Evolutionary conservation across 2,888 invertebrate genomes (phyloP).

Genomic region (Microplitis deprimator): DNA sequence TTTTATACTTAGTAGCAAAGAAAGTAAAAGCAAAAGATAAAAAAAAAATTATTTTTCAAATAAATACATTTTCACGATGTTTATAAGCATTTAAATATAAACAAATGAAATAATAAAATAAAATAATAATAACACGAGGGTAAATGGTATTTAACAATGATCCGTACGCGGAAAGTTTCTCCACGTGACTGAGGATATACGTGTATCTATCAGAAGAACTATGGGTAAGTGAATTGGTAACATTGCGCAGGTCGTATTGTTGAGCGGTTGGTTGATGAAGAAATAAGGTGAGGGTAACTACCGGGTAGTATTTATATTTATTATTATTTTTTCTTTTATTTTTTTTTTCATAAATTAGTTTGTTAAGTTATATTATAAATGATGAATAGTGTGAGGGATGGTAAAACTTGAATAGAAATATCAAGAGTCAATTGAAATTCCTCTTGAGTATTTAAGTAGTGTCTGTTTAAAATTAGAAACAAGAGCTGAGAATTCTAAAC

Average conservation of each 20-base stretch:
- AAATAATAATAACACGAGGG: not conserved
- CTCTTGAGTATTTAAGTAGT: not conserved
- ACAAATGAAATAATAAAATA: conserved; percentile 23
- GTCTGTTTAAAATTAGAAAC: not conserved
- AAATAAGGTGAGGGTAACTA: conserved; percentile 15
- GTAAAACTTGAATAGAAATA: not conserved
- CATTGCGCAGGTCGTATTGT: conserved; percentile 56
- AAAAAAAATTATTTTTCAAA: not conserved
- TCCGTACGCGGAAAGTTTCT: conserved; percentile 60
- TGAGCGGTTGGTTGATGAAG: conserved; percentile 27
- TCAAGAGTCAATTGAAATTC: not conserved
- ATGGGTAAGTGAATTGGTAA: conserved; percentile 46
- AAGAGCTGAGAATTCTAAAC: not conserved
- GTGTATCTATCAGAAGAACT: conserved; percentile 30
- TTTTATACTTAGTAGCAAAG: not conserved
- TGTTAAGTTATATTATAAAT: not conserved
- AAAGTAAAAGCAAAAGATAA: not conserved
- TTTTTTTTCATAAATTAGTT: not conserved
- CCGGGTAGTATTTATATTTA: not conserved
- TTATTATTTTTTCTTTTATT: not conserved
- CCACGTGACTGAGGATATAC: conserved; percentile 63
- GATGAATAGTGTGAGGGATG: not conserved
- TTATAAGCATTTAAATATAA: not conserved
- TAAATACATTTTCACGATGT: not conserved
- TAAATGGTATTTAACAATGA: conserved; percentile 29